These are phyloP conservation scores for Orbicella faveolata DNA, from an alignment of 64 coral and sea anemone genomes.

Conservation along the genomic window DNA sequence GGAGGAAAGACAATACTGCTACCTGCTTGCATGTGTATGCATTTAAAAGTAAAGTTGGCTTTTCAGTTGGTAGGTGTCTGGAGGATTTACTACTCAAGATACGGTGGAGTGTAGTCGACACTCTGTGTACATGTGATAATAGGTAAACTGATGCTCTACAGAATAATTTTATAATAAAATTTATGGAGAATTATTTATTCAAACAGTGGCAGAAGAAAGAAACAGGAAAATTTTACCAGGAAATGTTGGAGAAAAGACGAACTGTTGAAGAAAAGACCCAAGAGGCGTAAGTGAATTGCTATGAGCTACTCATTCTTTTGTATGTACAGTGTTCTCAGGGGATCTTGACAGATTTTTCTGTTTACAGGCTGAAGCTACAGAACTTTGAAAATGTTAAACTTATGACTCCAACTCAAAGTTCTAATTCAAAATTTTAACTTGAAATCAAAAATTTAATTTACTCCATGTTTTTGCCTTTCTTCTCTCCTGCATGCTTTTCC, in stretches of 20 bases:
- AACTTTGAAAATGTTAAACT: not conserved
- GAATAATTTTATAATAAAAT: no score
- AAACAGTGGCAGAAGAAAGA: constrained; percentile 91
- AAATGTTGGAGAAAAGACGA: constrained; percentile 92
- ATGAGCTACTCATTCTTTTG: not conserved
- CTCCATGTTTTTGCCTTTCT: not conserved
- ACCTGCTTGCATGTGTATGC: no score
- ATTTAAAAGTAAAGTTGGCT: no score
- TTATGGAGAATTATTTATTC: no score
- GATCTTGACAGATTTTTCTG: no score
- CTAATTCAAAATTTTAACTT: not conserved
- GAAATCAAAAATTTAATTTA: not conserved
- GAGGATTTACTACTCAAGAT: no score
- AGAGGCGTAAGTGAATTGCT: constrained; percentile 83
- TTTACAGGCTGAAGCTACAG: no score
- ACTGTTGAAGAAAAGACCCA: constrained; percentile 90
- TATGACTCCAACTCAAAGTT: not conserved
- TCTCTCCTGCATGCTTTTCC: not conserved
- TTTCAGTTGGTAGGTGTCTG: no score
- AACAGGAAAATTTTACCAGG: constrained; percentile 87
- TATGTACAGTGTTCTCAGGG: not conserved
- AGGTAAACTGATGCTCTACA: no score
- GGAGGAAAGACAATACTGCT: no score
- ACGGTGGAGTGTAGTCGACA: no score
- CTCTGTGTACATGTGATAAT: no score